Conservation (phyloP, 1,140 invertebrate species). For the Elymnias hypermnestra region DNA sequence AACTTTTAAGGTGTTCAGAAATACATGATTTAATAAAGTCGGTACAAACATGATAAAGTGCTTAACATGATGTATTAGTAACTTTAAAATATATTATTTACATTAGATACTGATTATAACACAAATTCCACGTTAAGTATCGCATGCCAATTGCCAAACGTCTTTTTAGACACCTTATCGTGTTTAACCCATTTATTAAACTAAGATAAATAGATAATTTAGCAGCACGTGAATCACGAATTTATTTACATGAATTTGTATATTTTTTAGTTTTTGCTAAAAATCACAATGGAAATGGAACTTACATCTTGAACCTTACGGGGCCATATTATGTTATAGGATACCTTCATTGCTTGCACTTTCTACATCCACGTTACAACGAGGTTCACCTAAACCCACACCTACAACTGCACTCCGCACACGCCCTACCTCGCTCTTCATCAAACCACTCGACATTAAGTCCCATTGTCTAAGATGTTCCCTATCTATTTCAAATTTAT, state of each 20-base stretch:
- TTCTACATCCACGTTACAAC: constrained; percentile 58
- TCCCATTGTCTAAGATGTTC: constrained; percentile 92
- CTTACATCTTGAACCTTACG: constrained; percentile 68
- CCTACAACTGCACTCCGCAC: constrained; percentile 66
- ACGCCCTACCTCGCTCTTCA: constrained; percentile 71
- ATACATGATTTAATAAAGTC: constrained; percentile 8
- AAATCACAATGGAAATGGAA: constrained; percentile 55
- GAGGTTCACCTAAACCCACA: constrained; percentile 60
- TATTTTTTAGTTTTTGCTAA: constrained; percentile 52
- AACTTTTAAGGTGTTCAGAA: background rate
- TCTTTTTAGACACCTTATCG: constrained; percentile 52
- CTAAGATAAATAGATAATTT: constrained; percentile 19
- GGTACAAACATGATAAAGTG: constrained; percentile 63
- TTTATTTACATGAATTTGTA: constrained; percentile 43
- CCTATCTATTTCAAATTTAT: constrained; percentile 83
- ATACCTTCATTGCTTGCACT: constrained; percentile 68
- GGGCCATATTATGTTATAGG: constrained; percentile 63
- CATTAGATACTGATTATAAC: constrained; percentile 28
- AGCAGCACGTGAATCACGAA: constrained; percentile 44
- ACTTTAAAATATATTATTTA: constrained; percentile 32
- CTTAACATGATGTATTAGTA: constrained; percentile 41
- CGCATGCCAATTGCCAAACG: constrained; percentile 47
- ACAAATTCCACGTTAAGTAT: constrained; percentile 39
- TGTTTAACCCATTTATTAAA: constrained; percentile 45
- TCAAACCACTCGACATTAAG: constrained; percentile 85